Evolutionary conservation across 2,797 vertebrate species (phyloP), one percentile per base, ranked within the genome.

Genomic region (Loriculus beryllinus): DNA sequence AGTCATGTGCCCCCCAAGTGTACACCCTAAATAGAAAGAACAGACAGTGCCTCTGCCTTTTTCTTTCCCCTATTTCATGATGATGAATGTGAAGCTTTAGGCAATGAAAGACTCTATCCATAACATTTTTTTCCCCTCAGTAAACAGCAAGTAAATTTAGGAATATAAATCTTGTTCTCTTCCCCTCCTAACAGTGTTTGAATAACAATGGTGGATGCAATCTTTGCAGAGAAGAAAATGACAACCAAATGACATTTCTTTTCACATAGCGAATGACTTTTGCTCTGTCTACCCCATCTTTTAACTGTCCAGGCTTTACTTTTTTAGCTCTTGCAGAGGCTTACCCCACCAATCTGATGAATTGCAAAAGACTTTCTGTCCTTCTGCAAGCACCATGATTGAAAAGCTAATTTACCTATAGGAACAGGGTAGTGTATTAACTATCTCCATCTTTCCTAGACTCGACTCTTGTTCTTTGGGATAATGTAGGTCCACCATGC

Each of bases 331-430:
- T 65, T 78, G 20, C 0, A 1, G 33, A 39, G 26, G 28, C 5
- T 51, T 62, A 60, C 52, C 7, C 14, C 47, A 37, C 29, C 6
- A 21, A 35, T 47, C 9, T 23, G 56, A 26, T 40, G 21, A 21
- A 42, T 9, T 48, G 12, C 6, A 19, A 39, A 60, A 47, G 7
- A 3, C 1, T 64, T 78, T 6, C 51, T 80, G 67, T 69, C 19
- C 40, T 54, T 62, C 48, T 64, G 7, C 33, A 39, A 48, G 22
- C 6, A 56, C 29, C 0, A 1, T 2, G 1, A 63, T 0, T 62
- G 25, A 80, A 92, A 86, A 76, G 14, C 9, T 45, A 74, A 39
- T 43, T 64, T 57, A 74, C 18, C 5, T 40, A 23, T 22, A 20
- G 35, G 62, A 74, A 22, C 10, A 22, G 9, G 8, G 9, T 15